Evolutionary conservation across 2,888 invertebrate genomes (phyloP).

Genomic region (Phorcus lineatus): DNA sequence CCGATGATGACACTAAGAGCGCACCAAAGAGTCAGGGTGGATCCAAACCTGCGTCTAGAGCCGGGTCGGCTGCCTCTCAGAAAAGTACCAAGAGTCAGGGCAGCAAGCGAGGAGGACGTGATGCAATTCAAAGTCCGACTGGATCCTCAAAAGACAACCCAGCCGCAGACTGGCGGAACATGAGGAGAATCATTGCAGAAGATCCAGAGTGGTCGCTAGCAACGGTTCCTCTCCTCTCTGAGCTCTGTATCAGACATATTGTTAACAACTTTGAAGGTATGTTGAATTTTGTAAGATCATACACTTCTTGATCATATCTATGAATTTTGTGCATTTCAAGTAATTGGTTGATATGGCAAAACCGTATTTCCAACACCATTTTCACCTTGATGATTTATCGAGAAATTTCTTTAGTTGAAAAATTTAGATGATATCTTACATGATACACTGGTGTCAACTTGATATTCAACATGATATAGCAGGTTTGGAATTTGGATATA

Average conservation of each 20-base stretch:
- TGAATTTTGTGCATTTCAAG: too few species aligned
- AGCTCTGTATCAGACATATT: conserved; percentile 72
- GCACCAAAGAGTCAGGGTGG: conserved; percentile 43
- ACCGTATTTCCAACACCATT: too few species aligned
- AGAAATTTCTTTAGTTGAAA: too few species aligned
- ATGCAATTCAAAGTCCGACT: conserved; percentile 50
- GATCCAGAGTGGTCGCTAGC: conserved; percentile 75
- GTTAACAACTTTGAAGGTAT: conserved; percentile 74
- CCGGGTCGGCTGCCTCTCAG: conserved; percentile 55
- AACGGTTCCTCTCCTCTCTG: conserved; percentile 73
- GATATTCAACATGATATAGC: too few species aligned
- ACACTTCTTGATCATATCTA: too few species aligned
- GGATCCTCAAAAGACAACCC: conserved; percentile 60
- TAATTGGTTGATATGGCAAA: too few species aligned
- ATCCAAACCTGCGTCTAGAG: conserved; percentile 56
- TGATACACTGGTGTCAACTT: too few species aligned
- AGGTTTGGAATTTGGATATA: too few species aligned
- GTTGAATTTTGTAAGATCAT: conserved; percentile 31
- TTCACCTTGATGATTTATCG: too few species aligned
- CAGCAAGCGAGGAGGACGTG: conserved; percentile 38
- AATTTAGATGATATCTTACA: too few species aligned
- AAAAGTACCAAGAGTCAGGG: conserved; percentile 55
- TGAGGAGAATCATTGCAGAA: conserved; percentile 75
- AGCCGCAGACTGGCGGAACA: conserved; percentile 66
- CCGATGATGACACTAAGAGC: conserved; percentile 54